Conservation (phyloP, 2,113 vertebrate species). For the Phodopus roborovskii region DNA sequence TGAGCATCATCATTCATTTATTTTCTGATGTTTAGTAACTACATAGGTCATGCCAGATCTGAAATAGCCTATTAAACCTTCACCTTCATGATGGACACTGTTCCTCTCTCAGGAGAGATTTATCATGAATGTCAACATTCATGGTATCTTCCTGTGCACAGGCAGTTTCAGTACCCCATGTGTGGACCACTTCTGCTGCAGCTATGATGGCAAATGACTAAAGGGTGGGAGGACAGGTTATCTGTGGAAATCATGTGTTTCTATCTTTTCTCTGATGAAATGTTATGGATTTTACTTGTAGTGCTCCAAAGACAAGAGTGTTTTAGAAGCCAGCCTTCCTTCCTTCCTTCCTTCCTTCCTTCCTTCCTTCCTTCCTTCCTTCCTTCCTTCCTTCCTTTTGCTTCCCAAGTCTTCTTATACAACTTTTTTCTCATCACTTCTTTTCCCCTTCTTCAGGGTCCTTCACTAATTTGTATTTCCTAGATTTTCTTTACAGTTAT, state of each 20-base stretch:
- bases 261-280: background rate
- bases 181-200: background rate
- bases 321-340: background rate
- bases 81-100: background rate
- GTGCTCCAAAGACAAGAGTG: background rate
- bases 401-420: background rate
- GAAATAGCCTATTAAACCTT: conserved; percentile 34
- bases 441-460: background rate
- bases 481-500: background rate
- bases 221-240: background rate
- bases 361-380: too few species aligned
- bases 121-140: background rate
- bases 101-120: background rate
- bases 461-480: background rate
- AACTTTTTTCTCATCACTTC: background rate
- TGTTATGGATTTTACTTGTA: background rate
- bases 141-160: background rate
- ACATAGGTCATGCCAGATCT: background rate
- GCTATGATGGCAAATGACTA: background rate
- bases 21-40: conserved; percentile 46
- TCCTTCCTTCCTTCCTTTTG: background rate
- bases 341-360: too few species aligned
- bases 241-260: background rate
- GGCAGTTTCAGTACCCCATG: background rate
- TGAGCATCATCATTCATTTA: background rate